Conservation (phyloP, 2,888 invertebrate species). For the Lucinisca nassula region DNA sequence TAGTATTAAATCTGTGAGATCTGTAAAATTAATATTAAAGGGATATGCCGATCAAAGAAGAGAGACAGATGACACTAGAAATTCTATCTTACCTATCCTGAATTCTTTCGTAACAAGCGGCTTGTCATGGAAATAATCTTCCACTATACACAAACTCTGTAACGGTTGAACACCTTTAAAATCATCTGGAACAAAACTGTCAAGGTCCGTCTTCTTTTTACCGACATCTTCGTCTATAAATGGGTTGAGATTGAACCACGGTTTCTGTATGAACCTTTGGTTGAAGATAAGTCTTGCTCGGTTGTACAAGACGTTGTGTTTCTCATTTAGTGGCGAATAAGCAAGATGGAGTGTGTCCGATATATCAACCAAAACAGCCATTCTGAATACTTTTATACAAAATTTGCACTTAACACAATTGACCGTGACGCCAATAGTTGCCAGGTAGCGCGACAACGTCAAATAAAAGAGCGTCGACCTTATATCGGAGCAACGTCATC, state of each 20-base stretch:
- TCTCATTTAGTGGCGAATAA: slow-evolving; percentile 60
- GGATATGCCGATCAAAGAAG: too few relatives aligned
- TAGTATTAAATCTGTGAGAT: too few relatives aligned
- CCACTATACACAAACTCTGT: slow-evolving; percentile 59
- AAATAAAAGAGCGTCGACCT: too few relatives aligned
- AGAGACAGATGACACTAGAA: too few relatives aligned
- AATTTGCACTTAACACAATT: neutral
- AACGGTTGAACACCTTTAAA: slow-evolving; percentile 36
- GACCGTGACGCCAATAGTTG: neutral
- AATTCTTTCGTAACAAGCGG: slow-evolving; percentile 52
- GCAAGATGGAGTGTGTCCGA: slow-evolving; percentile 47
- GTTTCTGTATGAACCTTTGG: slow-evolving; percentile 61
- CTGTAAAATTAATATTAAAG: too few relatives aligned
- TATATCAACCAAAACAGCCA: slow-evolving; percentile 46
- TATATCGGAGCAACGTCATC: too few relatives aligned
- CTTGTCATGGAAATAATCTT: slow-evolving; percentile 60
- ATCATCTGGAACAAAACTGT: slow-evolving; percentile 41
- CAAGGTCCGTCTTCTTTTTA: slow-evolving; percentile 20
- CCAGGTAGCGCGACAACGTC: too few relatives aligned
- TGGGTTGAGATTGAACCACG: slow-evolving; percentile 68
- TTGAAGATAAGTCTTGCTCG: slow-evolving; percentile 45
- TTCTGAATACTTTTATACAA: neutral
- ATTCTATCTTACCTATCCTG: slow-evolving; percentile 63
- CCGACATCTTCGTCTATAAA: slow-evolving; percentile 47
- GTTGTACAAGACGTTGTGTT: slow-evolving; percentile 64